phyloP scores from a whole-genome alignment of 2,888 invertebrate species.

The Limnephilus lunatus region DNA sequence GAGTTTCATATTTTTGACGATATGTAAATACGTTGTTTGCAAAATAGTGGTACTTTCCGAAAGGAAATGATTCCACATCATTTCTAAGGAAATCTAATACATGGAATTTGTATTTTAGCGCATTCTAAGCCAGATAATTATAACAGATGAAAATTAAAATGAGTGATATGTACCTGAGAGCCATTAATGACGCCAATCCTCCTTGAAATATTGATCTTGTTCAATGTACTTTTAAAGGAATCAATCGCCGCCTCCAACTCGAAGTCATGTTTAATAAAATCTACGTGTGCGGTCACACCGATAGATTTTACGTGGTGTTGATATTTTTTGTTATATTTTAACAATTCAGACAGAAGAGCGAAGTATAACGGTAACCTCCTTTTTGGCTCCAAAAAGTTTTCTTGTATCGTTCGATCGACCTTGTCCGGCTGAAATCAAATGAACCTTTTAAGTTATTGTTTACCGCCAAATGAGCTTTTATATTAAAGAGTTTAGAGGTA shows the following conservation, averaged over 20 bases:
- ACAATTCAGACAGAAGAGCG: background rate
- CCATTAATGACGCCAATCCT: background rate
- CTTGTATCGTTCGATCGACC: background rate
- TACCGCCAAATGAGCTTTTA: too few species aligned
- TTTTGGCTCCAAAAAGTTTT: background rate
- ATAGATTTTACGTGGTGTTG: background rate
- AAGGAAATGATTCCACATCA: too few species aligned
- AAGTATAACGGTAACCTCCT: background rate
- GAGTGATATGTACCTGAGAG: background rate
- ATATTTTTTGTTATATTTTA: background rate
- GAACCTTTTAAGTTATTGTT: background rate
- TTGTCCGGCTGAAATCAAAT: background rate
- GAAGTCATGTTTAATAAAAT: background rate
- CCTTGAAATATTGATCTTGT: background rate
- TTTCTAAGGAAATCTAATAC: too few species aligned
- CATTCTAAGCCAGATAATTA: too few species aligned
- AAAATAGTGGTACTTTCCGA: too few species aligned
- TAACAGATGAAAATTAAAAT: too few species aligned
- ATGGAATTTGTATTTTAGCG: too few species aligned
- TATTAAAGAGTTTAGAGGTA: too few species aligned
- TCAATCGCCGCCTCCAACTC: background rate
- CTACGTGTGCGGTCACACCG: background rate
- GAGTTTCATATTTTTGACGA: too few species aligned
- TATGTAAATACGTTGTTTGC: too few species aligned
- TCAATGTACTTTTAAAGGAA: background rate